Conservation (phyloP, 2,888 invertebrate genomes). For the Drosophila flavopinicola region DNA sequence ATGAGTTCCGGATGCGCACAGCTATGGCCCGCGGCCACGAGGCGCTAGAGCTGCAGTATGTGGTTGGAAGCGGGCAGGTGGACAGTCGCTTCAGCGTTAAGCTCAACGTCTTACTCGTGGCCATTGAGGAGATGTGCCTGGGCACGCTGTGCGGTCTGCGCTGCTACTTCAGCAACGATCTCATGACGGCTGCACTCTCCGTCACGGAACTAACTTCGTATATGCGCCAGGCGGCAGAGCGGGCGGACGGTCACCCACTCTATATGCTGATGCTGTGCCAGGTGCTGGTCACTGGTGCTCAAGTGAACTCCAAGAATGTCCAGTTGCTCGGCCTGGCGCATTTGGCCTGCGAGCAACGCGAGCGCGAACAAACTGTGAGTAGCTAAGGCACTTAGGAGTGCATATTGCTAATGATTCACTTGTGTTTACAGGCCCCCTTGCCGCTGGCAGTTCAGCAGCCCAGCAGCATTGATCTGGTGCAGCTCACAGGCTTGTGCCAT, state of each 20-base stretch:
- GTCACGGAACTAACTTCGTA: constrained; percentile 21
- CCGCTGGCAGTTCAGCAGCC: too few relatives aligned
- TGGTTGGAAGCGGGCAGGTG: constrained; percentile 5
- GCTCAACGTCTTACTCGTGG: constrained; percentile 38
- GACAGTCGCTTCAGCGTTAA: constrained; percentile 30
- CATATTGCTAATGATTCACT: background rate
- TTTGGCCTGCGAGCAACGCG: constrained; percentile 16
- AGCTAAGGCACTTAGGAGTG: too few relatives aligned
- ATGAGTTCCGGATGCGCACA: constrained; percentile 33
- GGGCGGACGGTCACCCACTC: background rate
- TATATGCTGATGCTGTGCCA: constrained; percentile 36
- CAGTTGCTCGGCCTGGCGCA: constrained; percentile 38
- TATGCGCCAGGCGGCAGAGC: constrained; percentile 18
- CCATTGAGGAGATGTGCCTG: constrained; percentile 34
- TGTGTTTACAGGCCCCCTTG: background rate
- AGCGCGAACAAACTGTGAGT: constrained; percentile 14
- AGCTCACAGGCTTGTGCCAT: constrained; percentile 8
- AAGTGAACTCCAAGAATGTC: constrained; percentile 30
- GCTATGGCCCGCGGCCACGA: constrained; percentile 30
- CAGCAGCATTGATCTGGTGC: too few relatives aligned
- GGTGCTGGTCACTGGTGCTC: constrained; percentile 17
- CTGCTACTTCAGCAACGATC: constrained; percentile 39
- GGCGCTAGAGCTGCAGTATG: constrained; percentile 36
- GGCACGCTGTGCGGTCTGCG: constrained; percentile 25
- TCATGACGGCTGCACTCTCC: constrained; percentile 24